These are phyloP conservation scores for Anolis apletophallus DNA, from an alignment of 2,797 vertebrate genomes.

Conservation along the genomic window DNA sequence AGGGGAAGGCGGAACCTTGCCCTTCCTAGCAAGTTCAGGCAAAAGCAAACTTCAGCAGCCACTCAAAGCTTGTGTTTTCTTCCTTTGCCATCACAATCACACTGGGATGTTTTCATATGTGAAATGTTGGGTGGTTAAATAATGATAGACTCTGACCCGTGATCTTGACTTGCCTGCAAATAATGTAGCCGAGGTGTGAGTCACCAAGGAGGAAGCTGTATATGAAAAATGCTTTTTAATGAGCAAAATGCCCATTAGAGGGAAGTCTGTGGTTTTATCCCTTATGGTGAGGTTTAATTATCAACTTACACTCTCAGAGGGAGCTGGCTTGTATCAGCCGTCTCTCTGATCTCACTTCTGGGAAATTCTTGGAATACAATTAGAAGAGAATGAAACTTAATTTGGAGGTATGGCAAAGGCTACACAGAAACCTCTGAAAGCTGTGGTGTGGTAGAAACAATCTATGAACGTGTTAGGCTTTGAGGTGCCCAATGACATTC, in stretches of 20 bases:
- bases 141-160: too few relatives aligned
- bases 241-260: background rate
- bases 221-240: conserved; percentile 3
- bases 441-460: background rate
- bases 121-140: too few relatives aligned
- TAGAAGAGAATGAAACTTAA: background rate
- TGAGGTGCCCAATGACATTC: too few relatives aligned
- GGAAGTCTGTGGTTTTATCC: background rate
- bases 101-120: too few relatives aligned
- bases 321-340: background rate
- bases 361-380: conserved; percentile 7
- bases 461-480: too few relatives aligned
- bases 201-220: background rate
- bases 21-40: too few relatives aligned
- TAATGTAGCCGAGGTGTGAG: background rate
- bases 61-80: too few relatives aligned
- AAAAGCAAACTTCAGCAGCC: too few relatives aligned
- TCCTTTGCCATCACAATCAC: too few relatives aligned
- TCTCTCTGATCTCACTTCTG: background rate
- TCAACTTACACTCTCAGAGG: background rate
- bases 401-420: background rate
- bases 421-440: background rate
- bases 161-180: background rate
- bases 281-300: conserved; percentile 19
- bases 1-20: too few relatives aligned